Evolutionary conservation across 2,113 vertebrate species (phyloP).

Genomic region (Sciurus niger): DNA sequence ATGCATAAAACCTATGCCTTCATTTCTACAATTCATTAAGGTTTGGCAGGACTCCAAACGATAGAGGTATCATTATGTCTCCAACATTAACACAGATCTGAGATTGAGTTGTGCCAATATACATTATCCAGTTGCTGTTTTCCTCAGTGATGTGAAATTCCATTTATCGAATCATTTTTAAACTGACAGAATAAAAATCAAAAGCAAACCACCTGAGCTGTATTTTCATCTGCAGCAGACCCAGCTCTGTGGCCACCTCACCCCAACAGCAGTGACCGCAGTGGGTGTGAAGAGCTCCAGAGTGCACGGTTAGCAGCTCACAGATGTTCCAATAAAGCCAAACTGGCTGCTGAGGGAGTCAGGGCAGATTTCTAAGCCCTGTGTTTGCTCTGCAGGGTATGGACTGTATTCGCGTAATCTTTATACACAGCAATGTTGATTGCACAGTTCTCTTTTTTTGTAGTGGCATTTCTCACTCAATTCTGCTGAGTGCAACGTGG

Average conservation of each 20-base stretch:
- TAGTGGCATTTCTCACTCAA: background rate
- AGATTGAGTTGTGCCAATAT: background rate
- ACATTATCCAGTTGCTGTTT: background rate
- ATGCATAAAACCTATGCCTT: background rate
- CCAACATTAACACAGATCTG: background rate
- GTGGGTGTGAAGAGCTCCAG: background rate
- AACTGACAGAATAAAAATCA: accelerated
- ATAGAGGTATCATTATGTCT: accelerated
- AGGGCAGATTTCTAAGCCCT: background rate
- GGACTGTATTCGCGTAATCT: background rate
- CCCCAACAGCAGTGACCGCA: background rate
- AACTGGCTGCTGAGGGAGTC: accelerated
- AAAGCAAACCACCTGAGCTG: accelerated
- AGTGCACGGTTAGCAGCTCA: background rate
- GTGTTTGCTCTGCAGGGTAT: background rate
- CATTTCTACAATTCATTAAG: background rate
- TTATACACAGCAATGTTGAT: accelerated
- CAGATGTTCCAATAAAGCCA: background rate
- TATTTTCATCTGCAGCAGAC: background rate
- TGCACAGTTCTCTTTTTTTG: accelerated
- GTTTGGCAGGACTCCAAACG: background rate
- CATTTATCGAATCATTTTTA: background rate
- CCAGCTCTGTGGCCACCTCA: accelerated
- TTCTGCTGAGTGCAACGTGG: accelerated
- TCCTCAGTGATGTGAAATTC: background rate